Base-by-base conservation (phyloP, 2,797 vertebrate genomes). In the Malurus splendens region DNA sequence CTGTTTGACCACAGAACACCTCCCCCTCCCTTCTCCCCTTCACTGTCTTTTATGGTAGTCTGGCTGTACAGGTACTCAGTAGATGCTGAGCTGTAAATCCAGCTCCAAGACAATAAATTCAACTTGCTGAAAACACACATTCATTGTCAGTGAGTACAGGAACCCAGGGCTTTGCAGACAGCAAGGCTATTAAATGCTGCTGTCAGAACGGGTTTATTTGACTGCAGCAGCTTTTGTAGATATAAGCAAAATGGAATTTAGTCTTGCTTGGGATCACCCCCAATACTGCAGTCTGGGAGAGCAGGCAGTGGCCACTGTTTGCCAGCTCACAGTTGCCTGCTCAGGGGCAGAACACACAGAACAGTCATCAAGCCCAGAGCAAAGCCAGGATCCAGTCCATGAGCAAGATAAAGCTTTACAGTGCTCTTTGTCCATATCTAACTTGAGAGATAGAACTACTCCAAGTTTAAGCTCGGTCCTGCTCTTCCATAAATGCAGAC, bases 161-260 rank as follows among this genome's bases (percentile, higher is more conserved):
- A 93, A 59, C 12, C 62, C 7, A 0, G 45, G 74, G 62, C 39
- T 95, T 85, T 44, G 59, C 57, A 95, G 71, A 90, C 30, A 76
- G 91, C 74, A 52, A 82, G 86, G 92, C 95, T 91, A 94, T 96
- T 95, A 97, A 96, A 92, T 60, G 71, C 86, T 78, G 91, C 91
- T 95, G 93, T 96, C 96, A 96, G 86, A 93, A 94, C 62, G 84
- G 86, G 86, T 96, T 94, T 96, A 92, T 94, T 94, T 94, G 95
- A 90, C 93, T 94, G 68, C 79, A 90, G 75, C 48, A 18, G 89
- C 85, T 91, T 89, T 86, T 70, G 65, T 41, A 83, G 66, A 83
- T 71, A 42, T 25, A 82, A 92, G 70, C 23, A 76, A 82, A 91
- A 80, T 23, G 42, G 59, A 78, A 93, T 92, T 95, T 82, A 91